Base-by-base conservation (phyloP, 2,113 vertebrate species). In the Kryptolebias marmoratus region DNA sequence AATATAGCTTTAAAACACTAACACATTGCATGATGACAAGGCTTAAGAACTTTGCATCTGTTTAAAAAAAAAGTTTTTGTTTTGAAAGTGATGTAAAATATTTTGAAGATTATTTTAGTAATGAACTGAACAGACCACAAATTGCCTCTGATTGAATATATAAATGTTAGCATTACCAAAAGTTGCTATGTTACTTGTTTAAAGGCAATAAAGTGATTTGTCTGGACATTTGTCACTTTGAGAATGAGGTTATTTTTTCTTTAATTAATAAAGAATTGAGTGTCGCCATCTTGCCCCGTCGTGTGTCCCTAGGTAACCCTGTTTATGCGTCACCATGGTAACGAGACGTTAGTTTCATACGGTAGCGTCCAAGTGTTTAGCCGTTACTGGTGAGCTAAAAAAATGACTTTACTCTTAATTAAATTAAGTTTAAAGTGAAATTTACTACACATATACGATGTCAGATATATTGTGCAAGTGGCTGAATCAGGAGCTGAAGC, bases 401-500 rank as follows among this genome's bases (percentile, higher is more conserved):
- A 11, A n/a, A 6, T 42, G 39, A 18, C 6, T 22, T 1, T 2
- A 36, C 16, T 13, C 5, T 4, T 15, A 2, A 11, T 15, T 0
- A 16, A 65, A 44, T 27, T 27, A 32, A 22, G 18, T 32, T 5
- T 30, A 14, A 18, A 16, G 30, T 50, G 18, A 57, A 14, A 28
- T 68, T 47, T 48, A 7, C 5, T 69, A 16, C 1, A 18, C 4
- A 18, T 32, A 18, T 11, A 82, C 68, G 4, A 99, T 99, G 97
- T 94, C 96, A 10, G 93, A 91, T 49, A 94, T 97, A 54, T 75
- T 99, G 68, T 96, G 95, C 84, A 90, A 90, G 78, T 99, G 97
- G 97, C 90, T 99, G 60, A 99, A 98, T 83, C 77, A 83, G 11
- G 96, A 97, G 65, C 81, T 99, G 71, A 92, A 87, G 61, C 85